Evolutionary conservation across 2,113 vertebrate genomes (phyloP).

Genomic region (Zosterops pallidus): DNA sequence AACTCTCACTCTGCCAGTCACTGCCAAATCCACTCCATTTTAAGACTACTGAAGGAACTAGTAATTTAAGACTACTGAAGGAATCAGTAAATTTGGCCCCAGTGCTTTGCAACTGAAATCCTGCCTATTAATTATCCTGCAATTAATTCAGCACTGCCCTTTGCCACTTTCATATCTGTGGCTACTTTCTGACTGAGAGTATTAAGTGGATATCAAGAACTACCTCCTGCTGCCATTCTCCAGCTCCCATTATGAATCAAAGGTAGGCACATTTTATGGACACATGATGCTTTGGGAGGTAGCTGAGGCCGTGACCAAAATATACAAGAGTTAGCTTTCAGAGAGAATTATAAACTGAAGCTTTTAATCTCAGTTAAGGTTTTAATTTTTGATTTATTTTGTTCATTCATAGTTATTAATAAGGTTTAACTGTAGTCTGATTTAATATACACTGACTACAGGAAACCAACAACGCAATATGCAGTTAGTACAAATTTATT

Average conservation of each 20-base stretch:
- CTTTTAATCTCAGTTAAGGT: not conserved
- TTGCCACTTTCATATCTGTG: not conserved
- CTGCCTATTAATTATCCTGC: not conserved
- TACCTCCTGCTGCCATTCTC: not conserved
- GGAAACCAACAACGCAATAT: not conserved
- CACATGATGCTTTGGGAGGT: not conserved
- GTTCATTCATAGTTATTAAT: not conserved
- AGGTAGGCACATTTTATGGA: not conserved
- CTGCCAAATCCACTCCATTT: not conserved
- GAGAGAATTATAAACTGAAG: not conserved
- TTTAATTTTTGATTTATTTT: not conserved
- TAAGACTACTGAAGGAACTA: not conserved
- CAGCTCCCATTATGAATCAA: not conserved
- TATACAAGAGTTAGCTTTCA: not conserved
- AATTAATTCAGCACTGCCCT: constrained; percentile 14
- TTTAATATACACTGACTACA: not conserved
- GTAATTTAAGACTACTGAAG: not conserved
- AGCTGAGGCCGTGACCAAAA: not conserved
- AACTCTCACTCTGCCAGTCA: not conserved
- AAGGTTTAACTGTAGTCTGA: not conserved
- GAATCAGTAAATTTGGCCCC: not conserved
- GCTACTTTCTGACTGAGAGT: not conserved
- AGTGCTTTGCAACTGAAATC: not conserved
- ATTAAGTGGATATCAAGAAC: constrained; percentile 16
- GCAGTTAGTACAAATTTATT: not conserved